Conservation (phyloP, 2,797 vertebrate genomes). For the Lithobates sylvaticus region DNA sequence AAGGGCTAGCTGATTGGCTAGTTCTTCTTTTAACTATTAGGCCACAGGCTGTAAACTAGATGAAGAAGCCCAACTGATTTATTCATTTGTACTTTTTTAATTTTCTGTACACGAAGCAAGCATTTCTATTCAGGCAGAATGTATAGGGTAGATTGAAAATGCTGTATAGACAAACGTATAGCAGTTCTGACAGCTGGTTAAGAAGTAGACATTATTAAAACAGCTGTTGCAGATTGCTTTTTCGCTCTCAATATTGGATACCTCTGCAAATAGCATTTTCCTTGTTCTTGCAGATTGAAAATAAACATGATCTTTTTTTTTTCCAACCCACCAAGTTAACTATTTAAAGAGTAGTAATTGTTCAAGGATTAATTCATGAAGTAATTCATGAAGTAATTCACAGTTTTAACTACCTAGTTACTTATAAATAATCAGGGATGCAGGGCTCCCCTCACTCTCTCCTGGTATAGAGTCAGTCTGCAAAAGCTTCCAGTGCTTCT, state of each 20-base stretch:
- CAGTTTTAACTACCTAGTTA: not conserved
- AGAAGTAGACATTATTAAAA: conserved; percentile 46
- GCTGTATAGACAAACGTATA: conserved; percentile 28
- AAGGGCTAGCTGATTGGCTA: conserved; percentile 5
- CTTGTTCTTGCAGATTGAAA: conserved; percentile 20
- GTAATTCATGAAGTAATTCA: not conserved
- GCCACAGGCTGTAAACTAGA: conserved; percentile 11
- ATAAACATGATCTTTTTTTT: conserved; percentile 19
- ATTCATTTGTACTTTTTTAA: conserved; percentile 6
- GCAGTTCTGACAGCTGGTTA: conserved; percentile 27
- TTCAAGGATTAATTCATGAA: not conserved
- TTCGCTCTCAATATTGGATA: conserved; percentile 7
- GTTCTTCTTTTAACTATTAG: conserved; percentile 25
- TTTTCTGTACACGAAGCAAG: conserved; percentile 8
- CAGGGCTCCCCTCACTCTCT: no score
- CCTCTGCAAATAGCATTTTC: conserved; percentile 19
- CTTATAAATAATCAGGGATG: no score
- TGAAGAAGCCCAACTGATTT: not conserved
- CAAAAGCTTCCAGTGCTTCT: no score
- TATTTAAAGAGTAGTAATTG: not conserved
- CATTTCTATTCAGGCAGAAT: conserved; percentile 27
- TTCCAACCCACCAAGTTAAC: not conserved
- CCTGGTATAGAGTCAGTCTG: no score
- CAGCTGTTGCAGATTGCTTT: conserved; percentile 48
- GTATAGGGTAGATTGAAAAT: conserved; percentile 19